Evolutionary conservation across 1,140 invertebrate genomes (phyloP).

Genomic region (Protaetia brevitarsis): DNA sequence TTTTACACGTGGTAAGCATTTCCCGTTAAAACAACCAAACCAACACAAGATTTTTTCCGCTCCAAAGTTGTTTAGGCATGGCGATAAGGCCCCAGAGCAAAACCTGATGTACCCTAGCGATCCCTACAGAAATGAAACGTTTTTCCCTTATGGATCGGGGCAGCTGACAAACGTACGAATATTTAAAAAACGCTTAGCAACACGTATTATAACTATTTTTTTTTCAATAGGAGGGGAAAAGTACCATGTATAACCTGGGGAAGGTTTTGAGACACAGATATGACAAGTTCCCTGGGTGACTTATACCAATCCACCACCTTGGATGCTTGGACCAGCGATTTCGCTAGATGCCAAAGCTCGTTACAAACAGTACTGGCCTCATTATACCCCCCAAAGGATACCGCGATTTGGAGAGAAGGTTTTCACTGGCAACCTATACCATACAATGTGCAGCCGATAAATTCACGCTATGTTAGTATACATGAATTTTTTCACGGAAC

Average conservation of each 20-base stretch:
- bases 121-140: conserved; percentile 56
- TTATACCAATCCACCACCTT: conserved; percentile 49
- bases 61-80: conserved; percentile 68
- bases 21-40: not conserved
- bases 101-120: conserved; percentile 61
- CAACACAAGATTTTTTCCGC: not conserved
- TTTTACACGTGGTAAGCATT: not conserved
- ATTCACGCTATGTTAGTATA: not conserved
- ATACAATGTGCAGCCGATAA: conserved; percentile 8
- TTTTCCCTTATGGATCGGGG: conserved; percentile 67
- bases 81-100: conserved; percentile 69
- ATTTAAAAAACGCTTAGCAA: not conserved
- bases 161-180: conserved; percentile 69
- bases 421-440: conserved; percentile 50
- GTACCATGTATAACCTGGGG: conserved; percentile 50
- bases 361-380: conserved; percentile 45
- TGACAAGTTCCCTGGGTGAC: conserved; percentile 47
- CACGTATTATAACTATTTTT: not conserved
- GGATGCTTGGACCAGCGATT: conserved; percentile 55
- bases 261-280: conserved; percentile 48
- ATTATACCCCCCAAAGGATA: conserved; percentile 43
- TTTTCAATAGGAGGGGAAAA: conserved; percentile 47
- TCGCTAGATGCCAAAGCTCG: conserved; percentile 56
- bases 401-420: conserved; percentile 39
- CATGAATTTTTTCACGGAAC: not conserved